Evolutionary conservation across 2,113 vertebrate genomes (phyloP), one percentile per base, ranked within the genome.

Genomic region (Crotalus viridis): DNA sequence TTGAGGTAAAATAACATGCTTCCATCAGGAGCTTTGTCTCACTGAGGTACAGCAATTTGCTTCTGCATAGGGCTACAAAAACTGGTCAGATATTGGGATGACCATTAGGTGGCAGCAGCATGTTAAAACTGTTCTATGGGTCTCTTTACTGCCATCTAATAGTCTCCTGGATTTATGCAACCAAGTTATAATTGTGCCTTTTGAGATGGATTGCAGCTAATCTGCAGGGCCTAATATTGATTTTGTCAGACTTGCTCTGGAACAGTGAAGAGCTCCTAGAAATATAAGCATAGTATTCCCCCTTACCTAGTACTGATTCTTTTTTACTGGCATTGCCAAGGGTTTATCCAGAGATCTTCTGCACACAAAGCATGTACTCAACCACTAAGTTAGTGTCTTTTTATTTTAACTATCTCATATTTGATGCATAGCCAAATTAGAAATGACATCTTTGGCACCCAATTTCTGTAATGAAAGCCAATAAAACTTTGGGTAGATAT

Each of bases 381-480:
- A 28, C 43, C 46, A 51, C 43, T 51, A 43, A 61, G 22, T 64
- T 28, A 8, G 5, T 0, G 33, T 51, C 24, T 2, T 88, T 19
- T 55, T 74, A 54, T 74, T 57, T 86, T 91, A 28, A 26, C 39
- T 55, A 57, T 9, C 22, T 3, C 43, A 10, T 61, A 28, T 21
- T 12, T 55, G 1, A 74, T 74, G 55, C 1, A n/a, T 3, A 86
- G 74, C 5, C 5, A 93, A 93, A 91, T 51, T 93, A 61, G 52
- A 91, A 88, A 33, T 33, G 0, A 48, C n/a, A 61, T 64, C 12
- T 22, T 10, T 5, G 5, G 5, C 74, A 87, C 10, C 94, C 92
- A 91, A 85, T 94, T 93, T 90, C 86, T 93, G 26, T 43, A 89
- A 4, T 91, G 85, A 89, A 94, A 91, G 2, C 5, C 81, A 95